Base-by-base conservation (phyloP, 2,113 vertebrate species). In the Hippocampus abdominalis region DNA sequence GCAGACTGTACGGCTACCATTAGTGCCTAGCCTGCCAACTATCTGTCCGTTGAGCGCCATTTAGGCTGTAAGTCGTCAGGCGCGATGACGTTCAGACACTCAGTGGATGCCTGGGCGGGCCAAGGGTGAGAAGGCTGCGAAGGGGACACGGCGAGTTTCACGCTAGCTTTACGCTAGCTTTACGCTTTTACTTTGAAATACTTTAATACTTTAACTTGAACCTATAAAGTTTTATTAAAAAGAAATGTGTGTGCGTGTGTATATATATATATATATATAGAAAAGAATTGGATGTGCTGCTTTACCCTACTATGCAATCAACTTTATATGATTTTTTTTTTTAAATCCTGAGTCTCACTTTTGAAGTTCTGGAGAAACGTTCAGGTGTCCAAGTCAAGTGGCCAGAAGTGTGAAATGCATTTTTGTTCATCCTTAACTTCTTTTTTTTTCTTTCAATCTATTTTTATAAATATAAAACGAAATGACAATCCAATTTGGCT, bases 21-120 rank as follows among this genome's bases (percentile, higher is more conserved):
- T 89, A 90, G 74, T 76, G 86, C 79, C 83, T 80, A 39, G 73
- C n/a, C 74, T 84, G 81, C 87, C 74, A 89, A 89, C 80, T 81
- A 74, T 89, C 87, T 83, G 80, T 89, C 83, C 83, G 84, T 82
- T 84, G 83, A 86, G 84, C 86, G 80, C 88, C 87, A 86, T 88
- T 88, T 86, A 80, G 85, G 74, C 77, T 75, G 84, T 86, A 88
- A 89, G 77, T 89, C 81, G 79, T 86, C 77, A 83, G 57, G 73
- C 78, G 8, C 64, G 78, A 80, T 82, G 89, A 89, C 85, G 66
- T 79, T 86, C 73, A 80, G 85, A 87, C 83, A 84, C 82, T 88
- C 81, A 76, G 81, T 71, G 29, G 81, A 81, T 88, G 79, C 49
- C 87, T 87, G 71, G 21, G 46, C 54, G 74, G 85, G 84, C 70